Base-by-base conservation (phyloP, 2,113 vertebrate genomes). In the Actenoides hombroni region DNA sequence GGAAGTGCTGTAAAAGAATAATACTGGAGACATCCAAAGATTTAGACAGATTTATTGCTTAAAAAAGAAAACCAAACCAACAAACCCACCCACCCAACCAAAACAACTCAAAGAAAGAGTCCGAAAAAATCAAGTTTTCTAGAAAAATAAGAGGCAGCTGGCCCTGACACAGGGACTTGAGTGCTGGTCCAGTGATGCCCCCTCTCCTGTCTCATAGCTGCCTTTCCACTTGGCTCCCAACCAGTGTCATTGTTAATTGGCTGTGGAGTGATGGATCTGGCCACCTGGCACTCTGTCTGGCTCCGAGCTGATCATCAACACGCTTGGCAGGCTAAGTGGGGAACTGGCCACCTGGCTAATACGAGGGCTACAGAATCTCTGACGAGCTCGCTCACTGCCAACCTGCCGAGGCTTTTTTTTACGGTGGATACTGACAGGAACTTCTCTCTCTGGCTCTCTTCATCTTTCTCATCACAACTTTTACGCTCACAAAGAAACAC, bases 201-300 rank as follows among this genome's bases (percentile, higher is more conserved):
- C 51, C 64, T 40, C 33, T 87, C 67, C 51, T 1, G 1, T 2
- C 4, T 11, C 76, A 8, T 29, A 42, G 77, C 73, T 4, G 21
- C 69, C 65, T 54, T n/a, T 13, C 51, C 6, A 1, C 61, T 59
- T 79, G 95, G 95, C 94, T 95, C 77, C 42, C 8, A 29, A 51
- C 18, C 93, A 90, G 88, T 80, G 90, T 40, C 88, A 15, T 0
- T 31, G 90, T 67, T 97, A 97, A 97, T 95, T 94, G 95, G 97
- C 88, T 94, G 90, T 74, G 16, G 83, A 68, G 80, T 7, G 94
- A 73, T 64, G 90, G 95, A 90, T 82, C 85, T 96, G 95, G 87
- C 96, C 97, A 97, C 95, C 97, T 97, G 97, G 96, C 96, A 83
- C 70, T n/a, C 94, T 95, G 94, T 95, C 96, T 97, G 95, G 88